phyloP scores from a whole-genome alignment of 2,797 vertebrate genomes.

The Danionella dracula region DNA sequence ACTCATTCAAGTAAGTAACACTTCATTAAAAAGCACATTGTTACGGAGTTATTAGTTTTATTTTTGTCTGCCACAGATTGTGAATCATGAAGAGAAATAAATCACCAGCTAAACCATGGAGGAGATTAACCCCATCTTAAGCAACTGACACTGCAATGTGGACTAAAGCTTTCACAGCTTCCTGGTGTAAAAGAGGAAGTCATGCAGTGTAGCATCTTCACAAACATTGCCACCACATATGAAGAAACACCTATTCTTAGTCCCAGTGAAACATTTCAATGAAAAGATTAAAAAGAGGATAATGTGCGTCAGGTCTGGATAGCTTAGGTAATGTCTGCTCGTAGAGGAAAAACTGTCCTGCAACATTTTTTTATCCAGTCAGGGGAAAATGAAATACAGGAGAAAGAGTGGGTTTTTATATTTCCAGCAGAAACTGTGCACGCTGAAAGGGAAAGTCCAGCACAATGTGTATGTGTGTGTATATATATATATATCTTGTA shows the following conservation, averaged over 20 bases:
- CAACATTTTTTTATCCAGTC: slow-evolving; percentile 30
- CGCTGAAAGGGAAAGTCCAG: not conserved
- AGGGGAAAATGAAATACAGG: not conserved
- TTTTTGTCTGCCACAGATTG: not conserved
- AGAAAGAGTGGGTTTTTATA: not conserved
- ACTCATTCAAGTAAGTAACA: not conserved
- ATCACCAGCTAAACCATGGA: not conserved
- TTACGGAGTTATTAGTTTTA: not conserved
- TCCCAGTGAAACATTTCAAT: slow-evolving; percentile 42
- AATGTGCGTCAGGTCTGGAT: slow-evolving; percentile 42
- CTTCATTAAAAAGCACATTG: not conserved
- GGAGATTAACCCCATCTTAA: not conserved
- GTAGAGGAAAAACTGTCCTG: slow-evolving; percentile 49
- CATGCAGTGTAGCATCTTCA: too few relatives aligned
- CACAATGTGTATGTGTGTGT: not conserved
- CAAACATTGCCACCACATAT: slow-evolving; percentile 24
- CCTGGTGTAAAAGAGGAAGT: too few relatives aligned
- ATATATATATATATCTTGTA: too few relatives aligned
- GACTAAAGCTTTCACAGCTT: slow-evolving; percentile 20
- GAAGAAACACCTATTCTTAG: slow-evolving; percentile 48
- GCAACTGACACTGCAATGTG: slow-evolving; percentile 14
- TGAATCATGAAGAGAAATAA: not conserved
- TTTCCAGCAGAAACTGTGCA: not conserved
- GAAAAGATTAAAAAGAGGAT: not conserved
- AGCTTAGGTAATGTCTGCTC: slow-evolving; percentile 68